Evolutionary conservation across 2,888 invertebrate species (phyloP).

Genomic region (Mechanitis mazaeus): DNA sequence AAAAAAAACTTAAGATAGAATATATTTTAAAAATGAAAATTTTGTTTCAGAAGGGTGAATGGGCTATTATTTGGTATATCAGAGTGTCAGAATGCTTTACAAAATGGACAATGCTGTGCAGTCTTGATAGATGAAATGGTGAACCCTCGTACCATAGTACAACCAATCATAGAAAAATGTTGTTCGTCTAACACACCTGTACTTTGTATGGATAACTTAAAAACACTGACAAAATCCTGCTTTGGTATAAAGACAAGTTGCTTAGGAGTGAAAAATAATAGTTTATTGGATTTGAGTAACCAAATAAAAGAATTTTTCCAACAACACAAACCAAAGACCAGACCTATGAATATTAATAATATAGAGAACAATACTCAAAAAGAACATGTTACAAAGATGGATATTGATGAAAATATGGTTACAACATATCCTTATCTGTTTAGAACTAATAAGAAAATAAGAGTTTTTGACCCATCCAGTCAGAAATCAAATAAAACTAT

Average conservation of each 20-base stretch:
- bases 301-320: constrained; percentile 42
- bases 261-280: constrained; percentile 50
- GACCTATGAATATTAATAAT: constrained; percentile 16
- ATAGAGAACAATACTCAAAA: constrained; percentile 18
- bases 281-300: constrained; percentile 38
- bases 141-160: constrained; percentile 59
- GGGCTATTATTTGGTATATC: constrained; percentile 63
- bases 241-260: constrained; percentile 67
- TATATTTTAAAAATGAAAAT: constrained; percentile 8
- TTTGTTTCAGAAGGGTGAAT: constrained; percentile 51
- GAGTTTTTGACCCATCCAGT: constrained; percentile 53
- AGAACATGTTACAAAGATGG: constrained; percentile 25
- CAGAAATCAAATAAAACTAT: constrained; percentile 25
- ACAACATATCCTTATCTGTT: constrained; percentile 47
- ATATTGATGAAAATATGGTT: constrained; percentile 22
- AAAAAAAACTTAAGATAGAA: not conserved
- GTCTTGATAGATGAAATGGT: constrained; percentile 61
- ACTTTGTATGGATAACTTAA: constrained; percentile 57
- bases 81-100: constrained; percentile 46
- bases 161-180: constrained; percentile 58
- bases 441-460: constrained; percentile 50
- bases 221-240: constrained; percentile 37
- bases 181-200: constrained; percentile 44
- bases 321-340: constrained; percentile 29
- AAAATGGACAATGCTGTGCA: constrained; percentile 47